Conservation (phyloP, 1,140 invertebrate species). For the Lethocerus indicus region DNA sequence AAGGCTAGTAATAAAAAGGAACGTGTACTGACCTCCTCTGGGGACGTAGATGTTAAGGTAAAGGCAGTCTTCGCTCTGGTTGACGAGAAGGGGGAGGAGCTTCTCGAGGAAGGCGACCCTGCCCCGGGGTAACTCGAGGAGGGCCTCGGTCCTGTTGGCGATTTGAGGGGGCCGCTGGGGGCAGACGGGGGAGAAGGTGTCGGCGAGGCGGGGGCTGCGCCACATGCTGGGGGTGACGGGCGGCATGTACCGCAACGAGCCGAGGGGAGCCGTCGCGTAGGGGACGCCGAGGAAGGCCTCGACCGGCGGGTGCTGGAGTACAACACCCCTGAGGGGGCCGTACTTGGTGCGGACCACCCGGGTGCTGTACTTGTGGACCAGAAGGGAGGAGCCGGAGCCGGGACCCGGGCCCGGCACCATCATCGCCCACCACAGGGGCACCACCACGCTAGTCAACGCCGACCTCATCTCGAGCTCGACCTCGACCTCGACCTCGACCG, state of each 20-base stretch:
- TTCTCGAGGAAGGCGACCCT: conserved; percentile 64
- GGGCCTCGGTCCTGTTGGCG: conserved; percentile 49
- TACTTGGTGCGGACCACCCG: conserved; percentile 72
- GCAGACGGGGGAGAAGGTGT: conserved; percentile 72
- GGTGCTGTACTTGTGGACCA: conserved; percentile 53
- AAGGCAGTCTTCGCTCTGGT: conserved; percentile 93
- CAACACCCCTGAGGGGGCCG: conserved; percentile 65
- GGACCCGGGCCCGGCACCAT: conserved; percentile 26
- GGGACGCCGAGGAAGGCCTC: conserved; percentile 91
- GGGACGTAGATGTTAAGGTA: conserved; percentile 94
- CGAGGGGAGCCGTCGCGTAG: conserved; percentile 70
- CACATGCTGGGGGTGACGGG: conserved; percentile 80
- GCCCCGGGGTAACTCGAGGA: conserved; percentile 55
- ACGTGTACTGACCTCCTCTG: conserved; percentile 50
- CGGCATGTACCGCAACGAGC: conserved; percentile 73
- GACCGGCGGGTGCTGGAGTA: conserved; percentile 58
- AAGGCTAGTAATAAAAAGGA: too few species aligned
- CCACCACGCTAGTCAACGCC: too few species aligned
- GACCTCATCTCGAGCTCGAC: too few species aligned
- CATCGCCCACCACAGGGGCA: conserved; percentile 8
- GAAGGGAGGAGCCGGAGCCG: conserved; percentile 25
- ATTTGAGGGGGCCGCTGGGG: conserved; percentile 63
- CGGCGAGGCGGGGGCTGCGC: conserved; percentile 62
- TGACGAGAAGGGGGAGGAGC: conserved; percentile 59
- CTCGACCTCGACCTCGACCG: too few species aligned